Percentiles rank a stretch among this genome's conserved stretches.
phyloP scores from a whole-genome alignment of 2,888 invertebrate species.

The Mallateleia sp. region DNA sequence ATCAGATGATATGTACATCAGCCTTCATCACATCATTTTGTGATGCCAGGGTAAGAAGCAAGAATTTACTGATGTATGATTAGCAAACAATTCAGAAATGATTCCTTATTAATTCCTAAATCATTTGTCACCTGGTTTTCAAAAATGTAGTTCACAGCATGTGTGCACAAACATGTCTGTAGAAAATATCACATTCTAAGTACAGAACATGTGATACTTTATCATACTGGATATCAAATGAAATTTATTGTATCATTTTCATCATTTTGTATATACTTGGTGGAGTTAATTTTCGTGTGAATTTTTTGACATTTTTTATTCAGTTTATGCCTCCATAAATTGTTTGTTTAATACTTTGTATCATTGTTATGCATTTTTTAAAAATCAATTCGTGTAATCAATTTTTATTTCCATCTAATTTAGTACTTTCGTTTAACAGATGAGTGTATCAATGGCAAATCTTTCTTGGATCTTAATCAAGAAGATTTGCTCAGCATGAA shows the following conservation, averaged over 20 bases:
- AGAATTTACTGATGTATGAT: constrained; percentile 26
- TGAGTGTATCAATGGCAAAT: constrained; percentile 51
- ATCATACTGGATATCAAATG: constrained; percentile 7
- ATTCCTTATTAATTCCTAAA: constrained; percentile 31
- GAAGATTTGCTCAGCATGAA: constrained; percentile 63
- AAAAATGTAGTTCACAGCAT: constrained; percentile 22
- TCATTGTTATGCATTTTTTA: constrained; percentile 25
- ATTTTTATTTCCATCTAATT: constrained; percentile 29
- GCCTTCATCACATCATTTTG: constrained; percentile 52
- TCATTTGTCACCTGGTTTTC: constrained; percentile 19
- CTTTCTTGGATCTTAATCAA: constrained; percentile 55
- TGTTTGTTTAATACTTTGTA: constrained; percentile 11
- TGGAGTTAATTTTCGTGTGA: constrained; percentile 3
- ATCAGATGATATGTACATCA: constrained; percentile 49
- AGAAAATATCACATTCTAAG: constrained; percentile 26
- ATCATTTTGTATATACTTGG: constrained; percentile 6
- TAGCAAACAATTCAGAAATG: constrained; percentile 14
- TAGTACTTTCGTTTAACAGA: constrained; percentile 38
- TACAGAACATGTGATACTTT: constrained; percentile 29
- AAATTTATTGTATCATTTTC: not conserved
- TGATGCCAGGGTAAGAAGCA: constrained; percentile 17
- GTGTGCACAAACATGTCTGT: constrained; percentile 19
- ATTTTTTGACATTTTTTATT: constrained; percentile 21
- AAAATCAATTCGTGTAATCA: constrained; percentile 14
- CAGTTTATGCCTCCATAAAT: constrained; percentile 16